These are phyloP conservation scores for Emys orbicularis DNA, from an alignment of 2,797 vertebrate genomes.

Conservation along the genomic window DNA sequence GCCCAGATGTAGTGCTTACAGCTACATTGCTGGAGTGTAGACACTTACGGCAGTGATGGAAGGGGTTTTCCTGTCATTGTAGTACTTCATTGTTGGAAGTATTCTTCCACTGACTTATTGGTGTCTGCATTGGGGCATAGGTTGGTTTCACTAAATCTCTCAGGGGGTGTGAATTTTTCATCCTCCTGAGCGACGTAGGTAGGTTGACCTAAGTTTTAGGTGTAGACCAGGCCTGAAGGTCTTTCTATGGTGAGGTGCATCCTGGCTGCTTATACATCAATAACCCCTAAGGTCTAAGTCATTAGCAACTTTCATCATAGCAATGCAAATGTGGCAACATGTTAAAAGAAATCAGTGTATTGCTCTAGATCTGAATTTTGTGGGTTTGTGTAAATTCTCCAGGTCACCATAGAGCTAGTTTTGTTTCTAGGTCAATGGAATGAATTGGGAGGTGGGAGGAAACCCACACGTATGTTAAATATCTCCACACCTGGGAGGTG, in stretches of 20 bases:
- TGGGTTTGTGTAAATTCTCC: not conserved
- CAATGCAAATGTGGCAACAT: not conserved
- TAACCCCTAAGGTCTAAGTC: not conserved
- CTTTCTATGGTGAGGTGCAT: not conserved
- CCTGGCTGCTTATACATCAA: not conserved
- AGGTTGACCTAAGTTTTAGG: too few species aligned
- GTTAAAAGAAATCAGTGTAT: constrained; percentile 21
- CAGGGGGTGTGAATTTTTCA: too few species aligned
- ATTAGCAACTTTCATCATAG: not conserved
- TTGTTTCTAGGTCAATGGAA: not conserved
- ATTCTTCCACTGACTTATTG: too few species aligned
- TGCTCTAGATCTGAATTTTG: not conserved
- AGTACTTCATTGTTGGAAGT: too few species aligned
- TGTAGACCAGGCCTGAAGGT: too few species aligned
- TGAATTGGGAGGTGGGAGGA: not conserved
- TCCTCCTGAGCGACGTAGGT: too few species aligned
- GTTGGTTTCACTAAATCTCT: too few species aligned
- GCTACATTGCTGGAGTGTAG: too few species aligned
- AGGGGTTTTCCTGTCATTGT: too few species aligned
- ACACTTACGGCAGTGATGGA: too few species aligned
- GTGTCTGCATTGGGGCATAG: too few species aligned
- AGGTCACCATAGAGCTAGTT: not conserved
- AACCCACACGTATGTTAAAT: not conserved
- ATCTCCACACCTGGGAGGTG: not conserved
- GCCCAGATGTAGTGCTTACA: too few species aligned